phyloP scores from a whole-genome alignment of 2,797 vertebrate species.

The Cynopterus sphinx region DNA sequence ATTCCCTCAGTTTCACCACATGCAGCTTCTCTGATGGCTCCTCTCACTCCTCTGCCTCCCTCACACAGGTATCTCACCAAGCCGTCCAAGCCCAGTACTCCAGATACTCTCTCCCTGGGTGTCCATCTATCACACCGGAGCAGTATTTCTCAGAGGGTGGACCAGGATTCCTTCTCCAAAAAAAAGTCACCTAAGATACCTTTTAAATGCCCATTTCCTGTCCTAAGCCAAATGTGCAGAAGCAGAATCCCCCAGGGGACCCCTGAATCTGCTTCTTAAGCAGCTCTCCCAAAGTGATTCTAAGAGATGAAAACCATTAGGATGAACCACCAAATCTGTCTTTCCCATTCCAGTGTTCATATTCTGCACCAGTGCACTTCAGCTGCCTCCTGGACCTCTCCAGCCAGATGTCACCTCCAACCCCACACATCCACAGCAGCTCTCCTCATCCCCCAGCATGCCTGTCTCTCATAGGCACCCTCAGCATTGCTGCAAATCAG shows the following conservation, averaged over 20 bases:
- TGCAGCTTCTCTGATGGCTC: background rate
- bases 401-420: conserved; percentile 25
- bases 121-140: background rate
- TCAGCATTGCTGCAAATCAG: background rate
- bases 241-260: background rate
- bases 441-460: background rate
- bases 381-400: background rate
- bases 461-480: background rate
- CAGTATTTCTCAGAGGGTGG: background rate
- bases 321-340: background rate
- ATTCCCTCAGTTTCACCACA: background rate
- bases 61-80: background rate
- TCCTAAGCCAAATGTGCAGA: background rate
- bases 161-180: background rate
- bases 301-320: background rate
- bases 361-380: background rate
- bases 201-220: background rate
- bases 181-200: background rate
- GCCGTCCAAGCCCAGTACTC: background rate
- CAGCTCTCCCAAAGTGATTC: background rate
- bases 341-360: background rate
- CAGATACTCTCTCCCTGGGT: background rate
- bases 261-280: background rate
- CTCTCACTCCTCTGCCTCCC: background rate
- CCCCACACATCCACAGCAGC: background rate